Conservation (phyloP, 2,888 invertebrate genomes). For the Cactoblastis cactorum region DNA sequence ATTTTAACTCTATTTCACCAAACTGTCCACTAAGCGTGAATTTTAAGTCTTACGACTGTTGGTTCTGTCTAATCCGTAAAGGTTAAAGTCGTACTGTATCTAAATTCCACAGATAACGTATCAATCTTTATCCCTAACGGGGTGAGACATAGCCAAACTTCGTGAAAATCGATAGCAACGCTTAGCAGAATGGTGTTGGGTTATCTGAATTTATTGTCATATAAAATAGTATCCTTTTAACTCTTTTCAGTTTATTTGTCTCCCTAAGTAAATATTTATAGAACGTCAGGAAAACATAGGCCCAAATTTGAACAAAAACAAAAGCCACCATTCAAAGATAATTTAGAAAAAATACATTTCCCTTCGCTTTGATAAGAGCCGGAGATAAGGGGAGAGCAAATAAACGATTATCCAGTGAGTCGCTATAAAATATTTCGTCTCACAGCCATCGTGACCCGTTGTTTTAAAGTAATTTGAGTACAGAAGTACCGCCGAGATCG, state of each 20-base stretch:
- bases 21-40: too few species aligned
- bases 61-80: too few species aligned
- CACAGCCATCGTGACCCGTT: conserved; percentile 37
- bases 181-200: too few species aligned
- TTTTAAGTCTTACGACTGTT: too few species aligned
- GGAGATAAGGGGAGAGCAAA: conserved; percentile 48
- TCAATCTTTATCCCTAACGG: too few species aligned
- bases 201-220: too few species aligned
- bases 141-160: too few species aligned
- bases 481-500: not conserved
- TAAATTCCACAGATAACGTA: too few species aligned
- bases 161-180: too few species aligned
- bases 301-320: not conserved
- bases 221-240: not conserved
- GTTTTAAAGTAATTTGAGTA: not conserved
- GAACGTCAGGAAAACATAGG: not conserved
- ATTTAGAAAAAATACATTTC: conserved; percentile 32
- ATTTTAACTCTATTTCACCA: too few species aligned
- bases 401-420: conserved; percentile 51
- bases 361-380: conserved; percentile 38
- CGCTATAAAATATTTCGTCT: conserved; percentile 48
- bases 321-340: conserved; percentile 22
- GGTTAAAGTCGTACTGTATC: too few species aligned
- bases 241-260: not conserved
- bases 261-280: not conserved